phyloP scores from a whole-genome alignment of 2,797 vertebrate genomes.

The Enteromius unitaeniatus region DNA sequence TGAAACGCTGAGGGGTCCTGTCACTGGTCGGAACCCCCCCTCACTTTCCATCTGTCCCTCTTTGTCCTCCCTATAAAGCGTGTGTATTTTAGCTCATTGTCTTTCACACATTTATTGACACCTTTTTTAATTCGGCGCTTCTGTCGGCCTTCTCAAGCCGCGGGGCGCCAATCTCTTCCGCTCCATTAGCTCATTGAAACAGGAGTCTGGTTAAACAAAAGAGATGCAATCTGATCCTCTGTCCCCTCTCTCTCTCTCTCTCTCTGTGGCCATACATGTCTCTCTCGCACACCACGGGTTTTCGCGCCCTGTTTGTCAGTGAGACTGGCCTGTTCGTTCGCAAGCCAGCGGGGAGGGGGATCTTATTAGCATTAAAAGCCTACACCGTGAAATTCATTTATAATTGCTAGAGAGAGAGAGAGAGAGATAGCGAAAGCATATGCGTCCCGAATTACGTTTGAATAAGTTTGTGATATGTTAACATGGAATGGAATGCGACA shows the following conservation, averaged over 20 bases:
- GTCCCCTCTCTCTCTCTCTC: constrained; percentile 32
- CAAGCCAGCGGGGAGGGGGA: constrained; percentile 67
- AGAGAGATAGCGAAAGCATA: constrained; percentile 48
- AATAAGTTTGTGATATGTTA: constrained; percentile 77
- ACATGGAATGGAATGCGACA: constrained; percentile 77
- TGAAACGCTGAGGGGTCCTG: constrained; percentile 76
- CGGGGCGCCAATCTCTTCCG: constrained; percentile 87
- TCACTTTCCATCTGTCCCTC: constrained; percentile 88
- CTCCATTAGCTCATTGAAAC: constrained; percentile 94
- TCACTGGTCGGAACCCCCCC: constrained; percentile 67
- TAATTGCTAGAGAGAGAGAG: constrained; percentile 71
- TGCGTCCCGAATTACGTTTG: constrained; percentile 62
- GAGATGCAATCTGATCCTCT: constrained; percentile 78
- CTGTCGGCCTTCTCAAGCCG: constrained; percentile 78
- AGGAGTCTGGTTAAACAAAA: constrained; percentile 86
- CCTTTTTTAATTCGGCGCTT: constrained; percentile 79
- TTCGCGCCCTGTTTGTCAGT: constrained; percentile 40
- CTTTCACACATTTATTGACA: constrained; percentile 80
- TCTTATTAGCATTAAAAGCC: constrained; percentile 82
- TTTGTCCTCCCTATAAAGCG: constrained; percentile 74
- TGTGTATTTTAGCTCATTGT: constrained; percentile 87
- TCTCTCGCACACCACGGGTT: constrained; percentile 33
- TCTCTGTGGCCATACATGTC: constrained; percentile 25
- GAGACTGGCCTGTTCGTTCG: constrained; percentile 59
- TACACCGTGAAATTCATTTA: constrained; percentile 81